A percentile compares a stretch with the other conserved stretches of the same genome.
Conservation (phyloP, 2,113 vertebrate species). For the Phyllopteryx taeniolatus region DNA sequence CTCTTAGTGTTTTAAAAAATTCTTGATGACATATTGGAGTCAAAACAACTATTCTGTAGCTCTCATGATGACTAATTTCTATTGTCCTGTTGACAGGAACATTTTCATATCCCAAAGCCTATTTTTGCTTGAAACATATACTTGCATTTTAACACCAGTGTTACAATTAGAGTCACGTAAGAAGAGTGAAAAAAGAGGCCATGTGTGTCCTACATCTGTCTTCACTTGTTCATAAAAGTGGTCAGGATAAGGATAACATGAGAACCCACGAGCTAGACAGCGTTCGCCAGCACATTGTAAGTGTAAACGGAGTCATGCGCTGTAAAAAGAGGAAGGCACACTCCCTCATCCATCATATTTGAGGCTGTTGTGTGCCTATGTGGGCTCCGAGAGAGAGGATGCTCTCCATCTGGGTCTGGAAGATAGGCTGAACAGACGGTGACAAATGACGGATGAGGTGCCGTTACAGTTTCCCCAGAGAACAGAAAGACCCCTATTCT, state of each 20-base stretch:
- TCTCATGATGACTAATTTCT: conserved; percentile 25
- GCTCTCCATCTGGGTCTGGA: conserved; percentile 58
- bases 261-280: conserved; percentile 26
- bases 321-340: conserved; percentile 43
- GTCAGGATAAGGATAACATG: conserved; percentile 36
- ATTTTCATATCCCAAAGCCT: conserved; percentile 40
- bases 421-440: conserved; percentile 59
- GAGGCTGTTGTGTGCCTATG: conserved; percentile 40
- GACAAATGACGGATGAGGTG: conserved; percentile 70
- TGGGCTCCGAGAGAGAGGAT: conserved; percentile 51
- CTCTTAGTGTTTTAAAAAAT: neutral
- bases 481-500: conserved; percentile 62
- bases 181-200: conserved; percentile 19
- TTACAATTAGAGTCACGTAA: conserved; percentile 6
- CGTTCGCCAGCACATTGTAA: conserved; percentile 37
- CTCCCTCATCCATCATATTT: conserved; percentile 63
- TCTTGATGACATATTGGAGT: conserved; percentile 26
- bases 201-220: conserved; percentile 43
- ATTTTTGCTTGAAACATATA: conserved; percentile 6
- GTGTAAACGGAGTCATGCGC: conserved; percentile 67
- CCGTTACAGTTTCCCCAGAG: conserved; percentile 64
- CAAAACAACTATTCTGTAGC: conserved; percentile 9
- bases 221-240: conserved; percentile 31
- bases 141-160: conserved; percentile 9
- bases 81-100: conserved; percentile 21